Evolutionary conservation across 1,140 invertebrate genomes (phyloP).

Genomic region (Propsilocerus akamusi): DNA sequence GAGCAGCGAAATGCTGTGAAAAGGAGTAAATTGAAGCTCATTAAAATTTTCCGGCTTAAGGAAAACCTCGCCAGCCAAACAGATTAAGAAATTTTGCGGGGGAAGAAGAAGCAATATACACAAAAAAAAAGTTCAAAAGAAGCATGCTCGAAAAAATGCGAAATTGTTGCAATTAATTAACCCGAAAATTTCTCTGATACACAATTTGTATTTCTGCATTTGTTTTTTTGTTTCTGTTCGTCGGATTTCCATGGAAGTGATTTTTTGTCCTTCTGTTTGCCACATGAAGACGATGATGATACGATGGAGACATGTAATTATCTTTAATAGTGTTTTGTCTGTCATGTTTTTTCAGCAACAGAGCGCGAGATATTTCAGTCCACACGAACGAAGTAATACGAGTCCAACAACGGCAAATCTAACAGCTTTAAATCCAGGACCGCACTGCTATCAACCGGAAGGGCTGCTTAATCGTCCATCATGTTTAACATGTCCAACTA

Average conservation of each 20-base stretch:
- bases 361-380: slow-evolving; percentile 27
- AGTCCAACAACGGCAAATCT: slow-evolving; percentile 20
- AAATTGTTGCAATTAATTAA: slow-evolving; percentile 4
- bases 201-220: not conserved
- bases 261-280: no score
- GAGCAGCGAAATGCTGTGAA: no score
- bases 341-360: slow-evolving; percentile 18
- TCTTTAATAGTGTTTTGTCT: slow-evolving; percentile 3
- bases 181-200: slow-evolving; percentile 2
- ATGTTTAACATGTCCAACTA: slow-evolving; percentile 22
- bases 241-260: not conserved
- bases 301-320: no score
- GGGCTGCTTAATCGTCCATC: slow-evolving; percentile 16
- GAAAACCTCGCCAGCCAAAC: not conserved
- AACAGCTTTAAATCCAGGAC: not conserved
- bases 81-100: not conserved
- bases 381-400: slow-evolving; percentile 18
- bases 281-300: no score
- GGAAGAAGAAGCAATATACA: not conserved
- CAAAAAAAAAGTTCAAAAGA: slow-evolving; percentile 1
- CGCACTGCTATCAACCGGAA: not conserved
- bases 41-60: slow-evolving; percentile 3
- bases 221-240: no score
- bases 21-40: not conserved
- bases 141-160: not conserved